phyloP scores from a whole-genome alignment of 2,888 invertebrate species.

The Zaprionus lineosus region DNA sequence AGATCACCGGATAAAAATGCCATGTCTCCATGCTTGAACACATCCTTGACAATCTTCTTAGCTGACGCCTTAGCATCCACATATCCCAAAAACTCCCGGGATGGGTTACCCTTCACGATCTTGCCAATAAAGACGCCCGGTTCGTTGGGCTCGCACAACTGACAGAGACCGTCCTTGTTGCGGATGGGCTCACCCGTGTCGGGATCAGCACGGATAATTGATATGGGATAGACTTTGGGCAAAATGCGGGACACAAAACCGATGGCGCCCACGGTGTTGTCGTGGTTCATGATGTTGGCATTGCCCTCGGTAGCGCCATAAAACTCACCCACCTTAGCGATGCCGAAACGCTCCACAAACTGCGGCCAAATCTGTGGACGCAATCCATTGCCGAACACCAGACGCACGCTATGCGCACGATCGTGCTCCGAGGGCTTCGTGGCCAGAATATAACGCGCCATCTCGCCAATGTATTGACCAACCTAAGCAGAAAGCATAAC shows the following conservation, averaged over 20 bases:
- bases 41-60: slow-evolving; percentile 94
- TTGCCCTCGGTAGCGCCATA: slow-evolving; percentile 99
- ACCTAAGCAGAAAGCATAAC: slow-evolving; percentile 84
- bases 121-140: slow-evolving; percentile 98
- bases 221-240: slow-evolving; percentile 94
- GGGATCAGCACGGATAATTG: slow-evolving; percentile 94
- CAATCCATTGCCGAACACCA: slow-evolving; percentile 96
- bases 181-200: slow-evolving; percentile 94
- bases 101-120: slow-evolving; percentile 93
- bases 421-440: slow-evolving; percentile 88
- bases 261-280: slow-evolving; percentile 95
- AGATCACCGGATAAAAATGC: slow-evolving; percentile 97
- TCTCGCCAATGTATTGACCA: slow-evolving; percentile 94
- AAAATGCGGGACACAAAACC: slow-evolving; percentile 96
- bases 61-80: slow-evolving; percentile 94
- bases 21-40: slow-evolving; percentile 93
- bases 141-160: slow-evolving; percentile 88
- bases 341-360: slow-evolving; percentile 92
- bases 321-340: slow-evolving; percentile 93
- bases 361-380: slow-evolving; percentile 95
- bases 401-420: slow-evolving; percentile 87
- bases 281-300: slow-evolving; percentile 96
- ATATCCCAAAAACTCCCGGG: slow-evolving; percentile 97
- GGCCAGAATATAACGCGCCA: slow-evolving; percentile 93
- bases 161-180: slow-evolving; percentile 92